phyloP scores from a whole-genome alignment of 2,113 vertebrate genomes.

The Heliornis fulica region DNA sequence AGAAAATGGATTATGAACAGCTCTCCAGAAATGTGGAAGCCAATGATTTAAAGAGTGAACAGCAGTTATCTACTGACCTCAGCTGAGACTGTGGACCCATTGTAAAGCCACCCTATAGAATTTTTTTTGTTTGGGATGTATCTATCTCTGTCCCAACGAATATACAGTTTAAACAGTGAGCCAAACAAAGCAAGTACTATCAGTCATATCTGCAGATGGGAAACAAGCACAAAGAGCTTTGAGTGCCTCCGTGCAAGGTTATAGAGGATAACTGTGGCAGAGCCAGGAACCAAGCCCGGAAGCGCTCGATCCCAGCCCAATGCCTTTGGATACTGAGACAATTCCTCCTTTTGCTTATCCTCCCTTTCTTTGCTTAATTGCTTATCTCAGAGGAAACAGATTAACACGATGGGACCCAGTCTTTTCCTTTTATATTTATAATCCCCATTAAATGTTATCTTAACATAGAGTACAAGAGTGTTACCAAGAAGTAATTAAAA shows the following conservation, averaged over 20 bases:
- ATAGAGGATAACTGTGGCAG: constrained; percentile 41
- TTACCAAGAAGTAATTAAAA: background rate
- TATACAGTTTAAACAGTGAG: background rate
- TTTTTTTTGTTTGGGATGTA: too few relatives aligned
- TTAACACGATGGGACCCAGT: background rate
- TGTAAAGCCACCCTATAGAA: background rate
- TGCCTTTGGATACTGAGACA: background rate
- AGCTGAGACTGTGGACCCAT: background rate
- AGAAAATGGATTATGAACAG: constrained; percentile 30
- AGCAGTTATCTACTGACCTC: background rate
- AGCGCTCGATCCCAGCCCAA: background rate
- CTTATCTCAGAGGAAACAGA: background rate
- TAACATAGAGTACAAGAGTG: background rate
- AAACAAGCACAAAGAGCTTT: constrained; percentile 49
- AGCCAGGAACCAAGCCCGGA: constrained; percentile 35
- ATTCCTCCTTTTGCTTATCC: background rate
- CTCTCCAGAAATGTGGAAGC: background rate
- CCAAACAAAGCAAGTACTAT: constrained; percentile 45
- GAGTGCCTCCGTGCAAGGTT: background rate
- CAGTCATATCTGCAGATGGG: constrained; percentile 58
- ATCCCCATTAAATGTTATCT: background rate
- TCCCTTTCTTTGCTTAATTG: background rate
- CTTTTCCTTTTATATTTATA: background rate
- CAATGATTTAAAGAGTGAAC: background rate
- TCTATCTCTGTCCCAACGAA: background rate